These are phyloP conservation scores for Sorex araneus DNA, from an alignment of 2,113 vertebrate genomes.

Conservation along the genomic window DNA sequence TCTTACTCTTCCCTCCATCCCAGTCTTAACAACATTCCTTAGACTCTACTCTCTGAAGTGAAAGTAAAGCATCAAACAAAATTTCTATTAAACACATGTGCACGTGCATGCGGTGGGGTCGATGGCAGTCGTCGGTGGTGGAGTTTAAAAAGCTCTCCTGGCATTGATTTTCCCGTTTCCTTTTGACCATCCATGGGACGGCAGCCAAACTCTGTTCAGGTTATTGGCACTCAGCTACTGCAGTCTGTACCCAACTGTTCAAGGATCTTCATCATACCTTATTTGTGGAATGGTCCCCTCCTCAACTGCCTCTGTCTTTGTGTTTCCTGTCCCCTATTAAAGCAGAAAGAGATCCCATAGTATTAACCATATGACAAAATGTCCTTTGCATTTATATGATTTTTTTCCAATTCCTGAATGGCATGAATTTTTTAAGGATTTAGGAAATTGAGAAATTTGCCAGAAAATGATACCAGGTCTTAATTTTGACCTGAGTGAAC, in stretches of 20 bases:
- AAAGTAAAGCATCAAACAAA: slow-evolving; percentile 48
- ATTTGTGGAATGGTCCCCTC: background rate
- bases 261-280: background rate
- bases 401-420: background rate
- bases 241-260: too few species aligned
- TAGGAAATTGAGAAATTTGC: background rate
- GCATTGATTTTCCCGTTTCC: background rate
- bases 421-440: background rate
- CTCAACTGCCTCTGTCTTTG: background rate
- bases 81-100: background rate
- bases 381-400: background rate
- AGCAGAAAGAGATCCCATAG: background rate
- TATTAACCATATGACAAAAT: background rate
- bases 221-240: background rate
- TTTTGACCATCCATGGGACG: background rate
- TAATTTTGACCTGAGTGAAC: background rate
- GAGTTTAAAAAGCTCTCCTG: background rate
- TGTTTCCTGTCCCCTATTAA: background rate
- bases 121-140: background rate
- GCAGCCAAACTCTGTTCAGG: background rate
- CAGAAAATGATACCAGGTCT: background rate
- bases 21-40: background rate
- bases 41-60: background rate
- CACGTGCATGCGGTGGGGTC: background rate
- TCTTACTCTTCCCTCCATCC: background rate